Evolutionary conservation across 2,797 vertebrate genomes (phyloP).

Genomic region (Pterois miles): DNA sequence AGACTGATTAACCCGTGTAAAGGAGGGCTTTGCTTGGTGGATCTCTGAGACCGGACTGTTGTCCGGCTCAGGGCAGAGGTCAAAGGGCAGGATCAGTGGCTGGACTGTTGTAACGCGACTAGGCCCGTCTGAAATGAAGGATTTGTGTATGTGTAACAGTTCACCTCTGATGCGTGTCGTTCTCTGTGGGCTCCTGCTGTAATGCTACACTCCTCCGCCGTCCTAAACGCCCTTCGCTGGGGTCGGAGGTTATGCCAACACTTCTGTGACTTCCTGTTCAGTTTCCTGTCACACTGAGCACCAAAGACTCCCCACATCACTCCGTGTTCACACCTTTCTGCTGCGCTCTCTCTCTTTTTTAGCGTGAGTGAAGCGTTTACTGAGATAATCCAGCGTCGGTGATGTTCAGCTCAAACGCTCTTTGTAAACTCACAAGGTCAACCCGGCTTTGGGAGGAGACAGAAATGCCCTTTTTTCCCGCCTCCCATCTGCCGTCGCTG

Average conservation of each 20-base stretch:
- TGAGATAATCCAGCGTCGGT: slow-evolving; percentile 12
- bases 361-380: slow-evolving; percentile 20
- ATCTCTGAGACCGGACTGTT: slow-evolving; percentile 11
- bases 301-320: slow-evolving; percentile 65
- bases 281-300: slow-evolving; percentile 54
- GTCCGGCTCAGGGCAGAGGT: slow-evolving; percentile 40
- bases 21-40: slow-evolving; percentile 30
- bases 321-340: slow-evolving; percentile 5
- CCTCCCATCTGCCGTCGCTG: slow-evolving; percentile 51
- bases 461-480: not conserved
- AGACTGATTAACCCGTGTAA: slow-evolving; percentile 54
- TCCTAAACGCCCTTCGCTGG: slow-evolving; percentile 9
- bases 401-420: slow-evolving; percentile 41
- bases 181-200: slow-evolving; percentile 39
- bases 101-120: slow-evolving; percentile 27
- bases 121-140: slow-evolving; percentile 60
- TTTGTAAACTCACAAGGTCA: slow-evolving; percentile 32
- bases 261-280: slow-evolving; percentile 34
- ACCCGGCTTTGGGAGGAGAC: slow-evolving; percentile 36
- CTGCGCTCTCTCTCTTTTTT: not conserved
- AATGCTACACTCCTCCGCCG: slow-evolving; percentile 44
- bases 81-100: slow-evolving; percentile 12
- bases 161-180: slow-evolving; percentile 32
- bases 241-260: slow-evolving; percentile 45
- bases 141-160: slow-evolving; percentile 63